Evolutionary conservation across 2,888 invertebrate genomes (phyloP).

Genomic region (Sminthurides aquaticus): DNA sequence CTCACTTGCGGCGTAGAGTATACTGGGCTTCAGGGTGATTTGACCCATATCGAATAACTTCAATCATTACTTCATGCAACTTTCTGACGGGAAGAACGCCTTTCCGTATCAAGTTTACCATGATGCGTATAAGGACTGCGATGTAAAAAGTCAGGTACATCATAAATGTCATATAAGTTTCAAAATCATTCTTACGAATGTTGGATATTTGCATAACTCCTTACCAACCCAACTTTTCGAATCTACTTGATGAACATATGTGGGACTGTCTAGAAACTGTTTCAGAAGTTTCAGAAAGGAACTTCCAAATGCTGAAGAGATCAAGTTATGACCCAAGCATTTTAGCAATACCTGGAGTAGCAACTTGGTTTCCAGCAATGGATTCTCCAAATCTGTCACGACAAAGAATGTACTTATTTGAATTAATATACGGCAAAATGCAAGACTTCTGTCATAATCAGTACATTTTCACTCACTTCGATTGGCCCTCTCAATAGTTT

Average conservation of each 20-base stretch:
- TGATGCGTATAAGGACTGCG: not conserved
- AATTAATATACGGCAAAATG: too few species aligned
- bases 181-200: too few species aligned
- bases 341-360: not conserved
- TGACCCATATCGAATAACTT: slow-evolving; percentile 31
- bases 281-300: not conserved
- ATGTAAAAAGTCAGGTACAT: too few species aligned
- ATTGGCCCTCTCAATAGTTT: slow-evolving; percentile 2
- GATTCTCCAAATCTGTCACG: not conserved
- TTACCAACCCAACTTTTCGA: not conserved
- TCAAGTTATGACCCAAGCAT: not conserved
- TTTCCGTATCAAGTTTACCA: not conserved
- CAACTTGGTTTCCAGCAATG: not conserved
- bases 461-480: slow-evolving; percentile 2
- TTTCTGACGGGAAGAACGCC: not conserved
- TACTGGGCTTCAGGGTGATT: slow-evolving; percentile 24
- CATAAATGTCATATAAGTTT: not conserved
- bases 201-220: not conserved
- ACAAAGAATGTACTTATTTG: too few species aligned
- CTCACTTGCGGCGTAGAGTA: slow-evolving; percentile 31
- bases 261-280: not conserved
- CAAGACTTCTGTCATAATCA: too few species aligned
- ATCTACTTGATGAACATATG: not conserved
- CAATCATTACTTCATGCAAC: slow-evolving; percentile 20
- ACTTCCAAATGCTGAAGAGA: not conserved